Conservation (phyloP, 2,888 invertebrate species). For the Stomorhina lunata region DNA sequence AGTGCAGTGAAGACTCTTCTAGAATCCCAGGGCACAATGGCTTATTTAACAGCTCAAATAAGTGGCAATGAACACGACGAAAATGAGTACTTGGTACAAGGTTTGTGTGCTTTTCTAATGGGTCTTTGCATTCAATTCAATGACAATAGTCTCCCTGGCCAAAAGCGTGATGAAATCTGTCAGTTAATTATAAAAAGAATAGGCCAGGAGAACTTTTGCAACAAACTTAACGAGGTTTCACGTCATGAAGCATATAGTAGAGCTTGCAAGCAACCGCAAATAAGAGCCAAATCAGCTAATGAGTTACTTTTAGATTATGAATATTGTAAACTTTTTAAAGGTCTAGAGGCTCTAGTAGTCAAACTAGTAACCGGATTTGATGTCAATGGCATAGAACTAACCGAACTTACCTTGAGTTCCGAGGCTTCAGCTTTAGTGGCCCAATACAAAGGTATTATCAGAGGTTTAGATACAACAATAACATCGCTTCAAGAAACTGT, state of each 20-base stretch:
- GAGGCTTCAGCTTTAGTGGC: constrained; percentile 78
- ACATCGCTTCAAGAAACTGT: constrained; percentile 78
- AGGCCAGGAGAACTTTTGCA: constrained; percentile 92
- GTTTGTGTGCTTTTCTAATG: constrained; percentile 94
- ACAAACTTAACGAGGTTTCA: constrained; percentile 91
- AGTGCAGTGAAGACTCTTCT: constrained; percentile 91
- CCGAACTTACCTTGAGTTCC: constrained; percentile 80
- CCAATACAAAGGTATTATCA: constrained; percentile 94
- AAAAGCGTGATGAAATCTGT: constrained; percentile 88
- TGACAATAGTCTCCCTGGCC: constrained; percentile 88
- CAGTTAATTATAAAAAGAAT: constrained; percentile 91
- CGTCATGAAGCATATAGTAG: constrained; percentile 94
- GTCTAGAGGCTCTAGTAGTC: constrained; percentile 84
- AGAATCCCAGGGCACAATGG: constrained; percentile 88
- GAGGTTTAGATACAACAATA: constrained; percentile 90
- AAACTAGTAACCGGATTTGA: constrained; percentile 81
- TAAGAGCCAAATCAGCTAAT: constrained; percentile 86
- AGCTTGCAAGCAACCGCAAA: constrained; percentile 96
- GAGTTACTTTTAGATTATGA: constrained; percentile 96
- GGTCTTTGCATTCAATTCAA: constrained; percentile 95
- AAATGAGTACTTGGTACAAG: constrained; percentile 92
- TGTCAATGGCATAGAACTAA: constrained; percentile 80
- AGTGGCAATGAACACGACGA: constrained; percentile 94
- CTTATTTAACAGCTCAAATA: constrained; percentile 90
- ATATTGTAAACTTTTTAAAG: constrained; percentile 95